A percentile compares a stretch with the other conserved stretches of the same genome.
These are phyloP conservation scores for Rhingia rostrata DNA, from an alignment of 2,888 invertebrate genomes.

Conservation along the genomic window DNA sequence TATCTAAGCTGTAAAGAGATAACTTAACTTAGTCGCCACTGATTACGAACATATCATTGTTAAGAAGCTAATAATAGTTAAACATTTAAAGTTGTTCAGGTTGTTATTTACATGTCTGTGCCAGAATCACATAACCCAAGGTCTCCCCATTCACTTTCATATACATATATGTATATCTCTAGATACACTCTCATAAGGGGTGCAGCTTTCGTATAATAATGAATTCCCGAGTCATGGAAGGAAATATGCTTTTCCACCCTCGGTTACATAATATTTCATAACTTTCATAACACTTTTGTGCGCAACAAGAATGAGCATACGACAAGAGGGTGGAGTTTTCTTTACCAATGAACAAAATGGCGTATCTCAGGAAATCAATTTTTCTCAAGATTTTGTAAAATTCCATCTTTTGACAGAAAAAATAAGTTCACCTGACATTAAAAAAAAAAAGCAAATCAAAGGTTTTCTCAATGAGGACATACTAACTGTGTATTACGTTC, in stretches of 20 bases:
- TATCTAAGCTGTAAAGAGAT: too few relatives aligned
- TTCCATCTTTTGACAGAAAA: too few relatives aligned
- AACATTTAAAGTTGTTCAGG: too few relatives aligned
- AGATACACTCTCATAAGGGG: constrained; percentile 14
- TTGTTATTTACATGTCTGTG: too few relatives aligned
- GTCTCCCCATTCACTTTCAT: too few relatives aligned
- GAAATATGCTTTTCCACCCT: constrained; percentile 54
- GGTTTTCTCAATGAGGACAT: constrained; percentile 21
- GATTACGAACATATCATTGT: too few relatives aligned
- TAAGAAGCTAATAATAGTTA: too few relatives aligned
- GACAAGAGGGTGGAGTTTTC: constrained; percentile 46
- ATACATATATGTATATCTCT: too few relatives aligned
- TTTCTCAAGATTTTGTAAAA: too few relatives aligned
- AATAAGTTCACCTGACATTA: too few relatives aligned
- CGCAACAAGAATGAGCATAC: constrained; percentile 23
- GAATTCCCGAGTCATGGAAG: constrained; percentile 16
- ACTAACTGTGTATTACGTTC: neutral
- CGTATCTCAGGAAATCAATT: constrained; percentile 35
- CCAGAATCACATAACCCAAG: too few relatives aligned
- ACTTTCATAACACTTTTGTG: constrained; percentile 61
- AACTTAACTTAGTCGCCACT: too few relatives aligned
- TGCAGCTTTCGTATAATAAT: constrained; percentile 2
- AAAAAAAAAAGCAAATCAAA: neutral
- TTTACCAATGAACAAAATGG: constrained; percentile 51
- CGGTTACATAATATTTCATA: constrained; percentile 59